Evolutionary conservation across 2,888 invertebrate genomes (phyloP).

Genomic region (Rhyacophila evoluta): DNA sequence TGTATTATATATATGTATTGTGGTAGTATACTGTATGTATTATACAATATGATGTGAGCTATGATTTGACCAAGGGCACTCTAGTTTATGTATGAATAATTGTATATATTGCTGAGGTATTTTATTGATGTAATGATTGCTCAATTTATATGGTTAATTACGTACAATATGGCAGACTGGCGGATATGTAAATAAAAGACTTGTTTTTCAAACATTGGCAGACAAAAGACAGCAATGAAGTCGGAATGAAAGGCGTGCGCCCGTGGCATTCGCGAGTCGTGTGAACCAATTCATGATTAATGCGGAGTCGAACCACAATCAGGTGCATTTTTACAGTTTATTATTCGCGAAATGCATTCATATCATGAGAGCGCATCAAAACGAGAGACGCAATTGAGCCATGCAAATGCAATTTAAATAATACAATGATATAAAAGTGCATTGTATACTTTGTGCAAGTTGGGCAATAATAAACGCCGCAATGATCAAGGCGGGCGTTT

Average conservation of each 20-base stretch:
- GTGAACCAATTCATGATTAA: constrained; percentile 44
- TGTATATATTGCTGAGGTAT: not conserved
- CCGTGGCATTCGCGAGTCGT: constrained; percentile 41
- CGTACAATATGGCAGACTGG: not conserved
- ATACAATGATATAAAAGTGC: constrained; percentile 40
- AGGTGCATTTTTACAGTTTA: constrained; percentile 25
- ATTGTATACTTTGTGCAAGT: constrained; percentile 29
- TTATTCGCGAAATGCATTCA: constrained; percentile 31
- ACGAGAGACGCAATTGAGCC: constrained; percentile 34
- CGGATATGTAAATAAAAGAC: not conserved
- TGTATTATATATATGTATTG: no score
- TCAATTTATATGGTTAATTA: not conserved
- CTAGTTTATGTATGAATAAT: no score
- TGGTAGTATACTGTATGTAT: no score
- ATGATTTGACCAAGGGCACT: no score
- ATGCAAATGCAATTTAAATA: constrained; percentile 45
- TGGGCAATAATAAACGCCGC: constrained; percentile 29
- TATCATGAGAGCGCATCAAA: constrained; percentile 42
- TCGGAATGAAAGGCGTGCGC: constrained; percentile 42
- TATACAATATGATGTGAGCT: no score
- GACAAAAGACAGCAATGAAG: not conserved
- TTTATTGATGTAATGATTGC: not conserved
- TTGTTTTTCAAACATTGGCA: not conserved
- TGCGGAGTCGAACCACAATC: constrained; percentile 16
- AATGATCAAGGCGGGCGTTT: not conserved